Evolutionary conservation across 2,888 invertebrate species (phyloP).

Genomic region (Tetramorium bicarinatum): DNA sequence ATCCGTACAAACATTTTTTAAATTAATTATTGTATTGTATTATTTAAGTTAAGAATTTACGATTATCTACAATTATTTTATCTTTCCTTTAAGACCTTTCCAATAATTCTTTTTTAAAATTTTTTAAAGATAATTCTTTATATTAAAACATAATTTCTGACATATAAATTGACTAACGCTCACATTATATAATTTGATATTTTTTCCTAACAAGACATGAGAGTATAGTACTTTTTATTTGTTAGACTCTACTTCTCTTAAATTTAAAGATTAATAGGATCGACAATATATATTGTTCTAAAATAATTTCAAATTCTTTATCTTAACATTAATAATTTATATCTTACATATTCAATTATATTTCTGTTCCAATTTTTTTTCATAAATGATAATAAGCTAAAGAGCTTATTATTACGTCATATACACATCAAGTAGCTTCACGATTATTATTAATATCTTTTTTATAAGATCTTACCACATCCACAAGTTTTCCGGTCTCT

Average conservation of each 20-base stretch:
- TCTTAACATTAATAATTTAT: background rate
- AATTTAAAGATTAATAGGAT: slow-evolving; percentile 9
- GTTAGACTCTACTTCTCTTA: slow-evolving; percentile 21
- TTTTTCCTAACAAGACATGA: background rate
- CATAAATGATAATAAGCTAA: background rate
- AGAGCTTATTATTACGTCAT: background rate
- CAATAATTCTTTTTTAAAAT: background rate
- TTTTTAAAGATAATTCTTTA: background rate
- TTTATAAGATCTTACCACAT: background rate
- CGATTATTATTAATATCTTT: slow-evolving; percentile 17
- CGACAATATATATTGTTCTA: background rate
- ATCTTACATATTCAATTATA: slow-evolving; percentile 3
- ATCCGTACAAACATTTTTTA: background rate
- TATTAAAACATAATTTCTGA: background rate
- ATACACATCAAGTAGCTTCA: background rate
- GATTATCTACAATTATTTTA: background rate
- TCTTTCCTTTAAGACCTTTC: background rate
- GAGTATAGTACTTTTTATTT: background rate
- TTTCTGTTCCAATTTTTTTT: background rate
- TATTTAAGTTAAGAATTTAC: background rate
- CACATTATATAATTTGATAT: background rate
- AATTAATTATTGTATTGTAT: slow-evolving; percentile 2
- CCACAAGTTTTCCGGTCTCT: background rate
- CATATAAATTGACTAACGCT: background rate
- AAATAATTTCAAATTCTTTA: slow-evolving; percentile 24